Base-by-base conservation (phyloP, 2,797 vertebrate genomes). In the Galago senegalensis region DNA sequence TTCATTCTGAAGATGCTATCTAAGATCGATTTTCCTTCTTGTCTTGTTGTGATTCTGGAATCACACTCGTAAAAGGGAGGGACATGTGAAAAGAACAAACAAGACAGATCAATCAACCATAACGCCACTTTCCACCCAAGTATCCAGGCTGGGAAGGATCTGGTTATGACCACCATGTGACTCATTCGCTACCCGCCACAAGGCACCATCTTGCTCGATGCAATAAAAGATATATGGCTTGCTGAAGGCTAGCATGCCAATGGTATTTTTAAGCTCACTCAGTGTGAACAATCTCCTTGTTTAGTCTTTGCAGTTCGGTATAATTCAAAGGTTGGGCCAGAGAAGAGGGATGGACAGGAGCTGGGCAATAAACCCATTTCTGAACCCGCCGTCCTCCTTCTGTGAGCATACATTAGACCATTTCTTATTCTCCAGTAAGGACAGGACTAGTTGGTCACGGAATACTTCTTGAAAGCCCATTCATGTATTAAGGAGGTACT, bases 191-290 rank as follows among this genome's bases (percentile, higher is more conserved):
- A 27, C 87, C 1, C 4, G 13, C 34, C 79, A 81, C 69, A 56
- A 60, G 29, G 60, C 10, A 77, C 7, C 7, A 27, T 53, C 84
- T 29, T 53, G 37, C 89, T 89, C 85, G 7, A 34, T 34, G 56
- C 72, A 84, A 23, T 11, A 23, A 11, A 77, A 89, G 79, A 92
- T 85, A 49, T 37, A 43, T 0, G 17, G 10, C 2, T 70, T 95
- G 20, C 5, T 96, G 76, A 96, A 94, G 56, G 10, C n/a, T 49
- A 53, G 86, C 37, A 60, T 70, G 43, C 56, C n/a, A n/a, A 46
- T 23, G 81, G 63, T 63, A 97, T 84, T 97, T 97, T 90, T 92
- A 97, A 91, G n/a, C 29, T 91, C 86, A 5, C 27, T 21, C 14
- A n/a, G 25, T 25, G 31, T 27, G 91, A 97, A 81, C 65, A 79